Conservation (phyloP, 2,888 invertebrate genomes). For the Crocallis elinguaria region DNA sequence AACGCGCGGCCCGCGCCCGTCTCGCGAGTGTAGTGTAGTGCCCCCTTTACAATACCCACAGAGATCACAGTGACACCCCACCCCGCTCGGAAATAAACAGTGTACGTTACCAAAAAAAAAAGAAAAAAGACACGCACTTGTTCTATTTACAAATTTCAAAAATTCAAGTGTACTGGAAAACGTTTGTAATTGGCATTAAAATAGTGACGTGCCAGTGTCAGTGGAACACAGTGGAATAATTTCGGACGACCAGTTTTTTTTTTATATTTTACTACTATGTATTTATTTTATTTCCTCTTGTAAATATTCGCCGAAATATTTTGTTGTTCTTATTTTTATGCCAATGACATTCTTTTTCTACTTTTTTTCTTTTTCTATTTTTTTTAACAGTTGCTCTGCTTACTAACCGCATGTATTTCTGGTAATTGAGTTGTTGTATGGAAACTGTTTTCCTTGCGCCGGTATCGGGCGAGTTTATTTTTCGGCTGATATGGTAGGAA, state of each 20-base stretch:
- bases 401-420: conserved; percentile 67
- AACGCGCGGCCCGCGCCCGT: conserved; percentile 76
- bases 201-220: conserved; percentile 79
- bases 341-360: conserved; percentile 79
- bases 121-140: conserved; percentile 53
- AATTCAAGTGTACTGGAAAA: conserved; percentile 64
- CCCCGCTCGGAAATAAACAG: conserved; percentile 57
- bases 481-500: conserved; percentile 73
- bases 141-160: conserved; percentile 42
- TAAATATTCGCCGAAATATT: conserved; percentile 73
- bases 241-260: conserved; percentile 64
- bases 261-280: conserved; percentile 44
- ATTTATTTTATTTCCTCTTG: conserved; percentile 53
- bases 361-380: conserved; percentile 54
- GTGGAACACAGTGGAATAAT: conserved; percentile 71
- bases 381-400: conserved; percentile 51
- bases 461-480: conserved; percentile 56
- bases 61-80: conserved; percentile 59
- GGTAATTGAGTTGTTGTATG: conserved; percentile 11
- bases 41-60: conserved; percentile 46
- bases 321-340: conserved; percentile 73
- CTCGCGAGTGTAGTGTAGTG: conserved; percentile 63
- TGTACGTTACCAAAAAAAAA: conserved; percentile 66
- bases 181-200: conserved; percentile 82
- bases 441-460: conserved; percentile 40